phyloP scores from a whole-genome alignment of 2,113 vertebrate genomes.

The Pollachius pollachius region DNA sequence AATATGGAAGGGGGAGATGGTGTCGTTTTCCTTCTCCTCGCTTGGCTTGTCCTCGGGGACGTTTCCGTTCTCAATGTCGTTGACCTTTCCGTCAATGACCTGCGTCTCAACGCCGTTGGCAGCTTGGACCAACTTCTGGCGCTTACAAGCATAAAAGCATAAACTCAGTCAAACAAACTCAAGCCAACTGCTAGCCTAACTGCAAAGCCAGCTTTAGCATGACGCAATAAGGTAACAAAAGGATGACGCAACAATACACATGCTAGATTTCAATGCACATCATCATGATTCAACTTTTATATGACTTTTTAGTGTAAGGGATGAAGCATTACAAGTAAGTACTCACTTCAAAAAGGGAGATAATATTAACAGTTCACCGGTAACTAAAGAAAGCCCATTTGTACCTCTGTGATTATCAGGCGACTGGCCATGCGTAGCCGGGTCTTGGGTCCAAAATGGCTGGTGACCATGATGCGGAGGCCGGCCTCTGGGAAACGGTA shows the following conservation, averaged over 20 bases:
- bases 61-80: constrained; percentile 88
- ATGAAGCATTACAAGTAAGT: too few species aligned
- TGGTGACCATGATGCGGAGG: constrained; percentile 93
- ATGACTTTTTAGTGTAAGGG: too few species aligned
- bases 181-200: not conserved
- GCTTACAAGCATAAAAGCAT: constrained; percentile 73
- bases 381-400: constrained; percentile 14
- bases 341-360: not conserved
- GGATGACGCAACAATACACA: too few species aligned
- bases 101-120: constrained; percentile 82
- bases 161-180: constrained; percentile 47
- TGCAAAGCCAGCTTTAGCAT: not conserved
- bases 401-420: constrained; percentile 95
- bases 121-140: constrained; percentile 89
- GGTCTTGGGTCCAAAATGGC: constrained; percentile 93
- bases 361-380: not conserved
- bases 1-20: constrained; percentile 82
- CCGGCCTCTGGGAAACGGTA: constrained; percentile 93
- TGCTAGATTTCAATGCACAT: too few species aligned
- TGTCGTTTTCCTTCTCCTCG: constrained; percentile 68
- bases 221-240: too few species aligned
- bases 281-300: too few species aligned
- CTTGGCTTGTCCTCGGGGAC: constrained; percentile 83
- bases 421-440: constrained; percentile 94
- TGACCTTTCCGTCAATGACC: constrained; percentile 81